These are phyloP conservation scores for Graptemys geographica DNA, from an alignment of 2,797 vertebrate species.

Conservation along the genomic window DNA sequence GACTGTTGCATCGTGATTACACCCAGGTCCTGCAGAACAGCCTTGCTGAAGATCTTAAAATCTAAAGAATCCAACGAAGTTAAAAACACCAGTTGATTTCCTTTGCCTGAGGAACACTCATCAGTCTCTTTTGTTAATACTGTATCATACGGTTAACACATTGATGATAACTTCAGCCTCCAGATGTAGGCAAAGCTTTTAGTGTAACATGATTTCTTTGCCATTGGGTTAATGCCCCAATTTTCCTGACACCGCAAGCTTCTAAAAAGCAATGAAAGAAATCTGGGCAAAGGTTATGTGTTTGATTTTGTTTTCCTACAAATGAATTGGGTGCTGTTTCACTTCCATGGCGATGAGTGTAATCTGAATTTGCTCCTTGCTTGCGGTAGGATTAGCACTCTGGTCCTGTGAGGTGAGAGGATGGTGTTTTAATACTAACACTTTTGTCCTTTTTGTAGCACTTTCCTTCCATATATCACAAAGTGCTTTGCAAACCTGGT, in stretches of 20 bases:
- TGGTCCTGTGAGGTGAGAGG: neutral
- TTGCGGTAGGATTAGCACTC: accelerated
- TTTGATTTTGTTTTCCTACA: neutral
- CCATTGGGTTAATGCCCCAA: constrained; percentile 21
- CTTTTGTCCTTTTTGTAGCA: neutral
- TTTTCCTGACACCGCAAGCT: constrained; percentile 48
- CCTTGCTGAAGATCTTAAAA: constrained; percentile 64
- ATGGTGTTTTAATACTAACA: neutral
- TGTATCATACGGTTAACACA: constrained; percentile 55
- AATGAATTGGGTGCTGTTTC: neutral
- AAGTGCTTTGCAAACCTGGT: accelerated
- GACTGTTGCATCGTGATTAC: constrained; percentile 70
- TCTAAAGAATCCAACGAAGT: constrained; percentile 66
- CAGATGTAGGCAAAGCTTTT: constrained; percentile 56
- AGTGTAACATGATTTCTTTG: constrained; percentile 42
- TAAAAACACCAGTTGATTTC: constrained; percentile 69
- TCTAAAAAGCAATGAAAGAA: constrained; percentile 9
- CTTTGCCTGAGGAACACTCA: constrained; percentile 35
- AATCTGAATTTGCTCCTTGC: neutral
- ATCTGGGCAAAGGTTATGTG: neutral
- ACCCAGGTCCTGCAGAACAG: constrained; percentile 56
- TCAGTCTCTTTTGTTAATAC: constrained; percentile 66
- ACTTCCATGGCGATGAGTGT: neutral
- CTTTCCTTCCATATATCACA: neutral
- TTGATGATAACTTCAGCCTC: constrained; percentile 54